phyloP scores from a whole-genome alignment of 2,113 vertebrate genomes.

The Anas platyrhynchos region DNA sequence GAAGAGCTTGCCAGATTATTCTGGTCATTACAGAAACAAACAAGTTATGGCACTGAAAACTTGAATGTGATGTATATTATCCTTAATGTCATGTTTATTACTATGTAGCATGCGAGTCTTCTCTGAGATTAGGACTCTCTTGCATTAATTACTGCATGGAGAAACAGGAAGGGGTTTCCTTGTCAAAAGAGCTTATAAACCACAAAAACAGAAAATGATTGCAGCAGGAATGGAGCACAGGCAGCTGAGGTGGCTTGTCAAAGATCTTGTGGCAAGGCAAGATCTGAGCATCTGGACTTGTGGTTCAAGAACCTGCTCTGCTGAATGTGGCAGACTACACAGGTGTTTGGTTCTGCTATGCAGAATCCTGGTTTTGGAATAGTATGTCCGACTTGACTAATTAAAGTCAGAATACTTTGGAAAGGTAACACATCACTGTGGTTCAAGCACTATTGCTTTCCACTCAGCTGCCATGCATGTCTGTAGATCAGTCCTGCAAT shows the following conservation, averaged over 20 bases:
- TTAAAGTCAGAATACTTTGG: neutral
- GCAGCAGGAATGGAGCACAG: neutral
- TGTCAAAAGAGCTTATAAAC: neutral
- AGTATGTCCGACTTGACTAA: neutral
- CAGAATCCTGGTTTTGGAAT: neutral
- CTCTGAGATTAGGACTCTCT: neutral
- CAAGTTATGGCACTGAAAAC: neutral
- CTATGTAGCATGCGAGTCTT: neutral
- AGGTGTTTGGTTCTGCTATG: neutral
- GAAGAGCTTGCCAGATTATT: neutral
- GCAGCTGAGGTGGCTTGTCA: neutral
- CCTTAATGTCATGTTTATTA: neutral
- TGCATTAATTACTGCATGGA: neutral
- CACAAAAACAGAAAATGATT: neutral
- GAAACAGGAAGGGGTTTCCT: neutral
- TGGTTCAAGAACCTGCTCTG: neutral
- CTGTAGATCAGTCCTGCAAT: neutral
- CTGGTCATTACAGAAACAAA: neutral
- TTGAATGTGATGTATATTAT: too few species aligned
- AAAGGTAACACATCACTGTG: neutral
- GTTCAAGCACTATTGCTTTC: neutral
- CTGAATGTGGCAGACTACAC: neutral
- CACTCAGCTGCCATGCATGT: fast-evolving
- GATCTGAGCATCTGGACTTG: neutral
- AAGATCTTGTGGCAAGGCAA: neutral